Base-by-base conservation (phyloP, 2,888 invertebrate species). In the Lasioglossum marginatum region DNA sequence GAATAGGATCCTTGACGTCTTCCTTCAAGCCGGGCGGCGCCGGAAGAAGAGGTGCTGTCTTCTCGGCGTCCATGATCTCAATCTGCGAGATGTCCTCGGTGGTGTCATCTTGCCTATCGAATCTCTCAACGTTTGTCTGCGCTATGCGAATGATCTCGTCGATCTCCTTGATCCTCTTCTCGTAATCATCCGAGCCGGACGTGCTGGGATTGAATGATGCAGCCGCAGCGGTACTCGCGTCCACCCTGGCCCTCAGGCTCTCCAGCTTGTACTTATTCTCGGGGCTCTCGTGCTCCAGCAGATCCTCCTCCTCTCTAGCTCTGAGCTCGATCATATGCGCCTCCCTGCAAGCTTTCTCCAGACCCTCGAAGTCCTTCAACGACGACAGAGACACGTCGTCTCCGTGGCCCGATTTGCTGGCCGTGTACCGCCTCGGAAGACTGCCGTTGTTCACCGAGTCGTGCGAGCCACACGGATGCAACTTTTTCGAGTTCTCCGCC, bases 321-420 rank as follows among this genome's bases (percentile, higher is more conserved):
- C 97, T 97, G 72, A 97, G 96, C 95, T 99, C 98, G 77, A 98
- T 97, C 91, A 97, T 96, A 87, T 98, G 97, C 0, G 97, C 98
- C 94, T 98, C 98, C 72, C 97, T 96, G 92, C 98, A 98, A 37
- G 98, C 98, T 86, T 97, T 97, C 95, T 99, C 99, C 2, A 99
- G 95, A 0, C 98, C 98, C 96, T 99, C 99, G 94, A 99, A 99
- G 94, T 99, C 99, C 94, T 98, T 98, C 37, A 99, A 95, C 68
- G 99, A 99, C 12, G 97, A 98, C 45, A 98, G 95, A 3, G 98
- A 98, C 71, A 98, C 96, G 93, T 98, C 98, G 94, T 98, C 99
- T 0, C 97, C 97, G 94, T 97, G 97, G 4, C 97, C 97, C 92
- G 97, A 97, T 92, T 97, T 97, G 89, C 97, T 97, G 14, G 97